A percentile compares a stretch with the other conserved stretches of the same genome.
These are phyloP conservation scores for Petromus typicus DNA, from an alignment of 2,113 vertebrate genomes.

Conservation along the genomic window DNA sequence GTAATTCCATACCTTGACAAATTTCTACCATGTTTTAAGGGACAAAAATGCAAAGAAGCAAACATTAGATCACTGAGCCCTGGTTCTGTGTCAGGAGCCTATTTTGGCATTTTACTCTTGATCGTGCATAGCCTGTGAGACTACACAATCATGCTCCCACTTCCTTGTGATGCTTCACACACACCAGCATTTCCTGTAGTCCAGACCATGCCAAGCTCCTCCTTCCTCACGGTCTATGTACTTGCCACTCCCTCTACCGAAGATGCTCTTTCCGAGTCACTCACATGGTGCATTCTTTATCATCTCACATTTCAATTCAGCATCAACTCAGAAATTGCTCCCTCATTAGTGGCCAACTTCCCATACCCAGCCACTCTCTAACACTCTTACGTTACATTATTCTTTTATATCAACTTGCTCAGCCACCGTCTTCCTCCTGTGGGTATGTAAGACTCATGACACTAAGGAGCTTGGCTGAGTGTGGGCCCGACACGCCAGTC, in stretches of 20 bases:
- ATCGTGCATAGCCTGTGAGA: background rate
- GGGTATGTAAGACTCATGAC: background rate
- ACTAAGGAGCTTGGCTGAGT: background rate
- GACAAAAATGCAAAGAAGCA: background rate
- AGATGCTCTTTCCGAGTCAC: background rate
- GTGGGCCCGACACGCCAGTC: background rate
- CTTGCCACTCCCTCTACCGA: background rate
- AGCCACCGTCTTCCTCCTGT: background rate
- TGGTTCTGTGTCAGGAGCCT: background rate
- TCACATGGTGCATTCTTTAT: background rate
- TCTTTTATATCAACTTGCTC: background rate
- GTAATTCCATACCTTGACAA: background rate
- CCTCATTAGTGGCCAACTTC: background rate
- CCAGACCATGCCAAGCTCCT: background rate
- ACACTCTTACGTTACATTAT: background rate
- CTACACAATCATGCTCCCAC: too few species aligned
- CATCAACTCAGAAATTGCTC: background rate
- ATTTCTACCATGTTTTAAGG: background rate
- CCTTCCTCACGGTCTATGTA: background rate
- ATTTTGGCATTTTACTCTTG: background rate
- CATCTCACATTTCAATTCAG: background rate
- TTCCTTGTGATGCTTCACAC: background rate
- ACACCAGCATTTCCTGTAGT: background rate
- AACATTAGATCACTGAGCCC: background rate
- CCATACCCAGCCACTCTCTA: background rate